Percentiles rank a stretch among this genome's conserved stretches.
Evolutionary conservation across 2,113 vertebrate genomes (phyloP).

Genomic region (Aythya baeri): DNA sequence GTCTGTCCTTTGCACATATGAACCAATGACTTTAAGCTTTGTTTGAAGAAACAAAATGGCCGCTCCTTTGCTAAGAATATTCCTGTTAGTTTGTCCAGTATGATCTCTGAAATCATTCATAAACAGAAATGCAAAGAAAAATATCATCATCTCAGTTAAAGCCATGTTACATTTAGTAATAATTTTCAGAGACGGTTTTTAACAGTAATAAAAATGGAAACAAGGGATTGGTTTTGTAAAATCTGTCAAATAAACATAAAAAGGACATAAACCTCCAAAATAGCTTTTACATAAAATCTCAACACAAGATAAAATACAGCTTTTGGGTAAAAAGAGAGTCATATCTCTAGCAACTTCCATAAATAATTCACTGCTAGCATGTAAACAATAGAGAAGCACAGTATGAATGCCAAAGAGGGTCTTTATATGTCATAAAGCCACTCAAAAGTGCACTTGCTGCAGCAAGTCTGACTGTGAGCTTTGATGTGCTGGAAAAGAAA

Average conservation of each 20-base stretch:
- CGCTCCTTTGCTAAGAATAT: slow-evolving; percentile 5
- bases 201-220: slow-evolving; percentile 61
- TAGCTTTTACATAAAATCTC: slow-evolving; percentile 67
- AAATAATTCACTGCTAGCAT: slow-evolving; percentile 80
- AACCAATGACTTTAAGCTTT: neutral
- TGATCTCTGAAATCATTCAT: neutral
- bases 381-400: slow-evolving; percentile 78
- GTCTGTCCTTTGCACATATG: neutral
- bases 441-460: slow-evolving; percentile 79
- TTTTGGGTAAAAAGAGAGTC: slow-evolving; percentile 55
- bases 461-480: slow-evolving; percentile 80
- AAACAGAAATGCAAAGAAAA: slow-evolving; percentile 52
- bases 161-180: slow-evolving; percentile 47
- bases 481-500: slow-evolving; percentile 81
- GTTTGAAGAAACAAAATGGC: slow-evolving; percentile 12
- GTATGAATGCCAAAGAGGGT: slow-evolving; percentile 79
- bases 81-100: neutral
- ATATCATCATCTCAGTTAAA: slow-evolving; percentile 17
- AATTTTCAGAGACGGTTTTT: slow-evolving; percentile 46
- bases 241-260: slow-evolving; percentile 63
- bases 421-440: slow-evolving; percentile 81
- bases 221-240: slow-evolving; percentile 59
- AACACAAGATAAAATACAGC: slow-evolving; percentile 67
- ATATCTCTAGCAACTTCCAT: slow-evolving; percentile 70
- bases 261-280: slow-evolving; percentile 40